Percentiles rank a stretch among this genome's conserved stretches.
Evolutionary conservation across 1,140 invertebrate genomes (phyloP).

Genomic region (Parapsyche elsis): DNA sequence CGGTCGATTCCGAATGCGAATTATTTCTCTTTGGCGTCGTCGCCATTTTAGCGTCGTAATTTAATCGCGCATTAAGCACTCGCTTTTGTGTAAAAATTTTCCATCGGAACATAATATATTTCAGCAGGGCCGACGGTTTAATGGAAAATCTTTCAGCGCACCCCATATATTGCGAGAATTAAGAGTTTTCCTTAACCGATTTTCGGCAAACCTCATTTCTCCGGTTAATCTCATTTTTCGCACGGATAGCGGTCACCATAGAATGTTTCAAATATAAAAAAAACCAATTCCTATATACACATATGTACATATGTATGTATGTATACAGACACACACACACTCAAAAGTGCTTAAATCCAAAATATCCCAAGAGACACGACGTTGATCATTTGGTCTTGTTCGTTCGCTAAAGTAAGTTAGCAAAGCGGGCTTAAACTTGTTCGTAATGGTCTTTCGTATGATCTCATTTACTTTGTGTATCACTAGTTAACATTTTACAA

Average conservation of each 20-base stretch:
- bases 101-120: slow-evolving; percentile 37
- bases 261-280: background rate
- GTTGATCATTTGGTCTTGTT: no score
- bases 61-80: slow-evolving; percentile 21
- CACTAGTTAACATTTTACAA: no score
- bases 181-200: slow-evolving; percentile 15
- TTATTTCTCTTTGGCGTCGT: slow-evolving; percentile 9
- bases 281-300: background rate
- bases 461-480: no score
- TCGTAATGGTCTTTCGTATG: no score
- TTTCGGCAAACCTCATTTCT: slow-evolving; percentile 30
- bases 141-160: slow-evolving; percentile 30
- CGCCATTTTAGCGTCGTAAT: slow-evolving; percentile 22
- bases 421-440: no score
- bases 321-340: no score
- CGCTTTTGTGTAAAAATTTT: background rate
- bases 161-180: slow-evolving; percentile 29
- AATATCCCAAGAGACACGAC: no score
- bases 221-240: slow-evolving; percentile 21
- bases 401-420: no score
- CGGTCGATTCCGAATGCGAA: slow-evolving; percentile 12
- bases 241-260: no score
- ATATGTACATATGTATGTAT: no score
- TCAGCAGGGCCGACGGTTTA: slow-evolving; percentile 27
- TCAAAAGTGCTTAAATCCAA: no score